phyloP scores from a whole-genome alignment of 1,140 invertebrate genomes.

The Planococcus citri region DNA sequence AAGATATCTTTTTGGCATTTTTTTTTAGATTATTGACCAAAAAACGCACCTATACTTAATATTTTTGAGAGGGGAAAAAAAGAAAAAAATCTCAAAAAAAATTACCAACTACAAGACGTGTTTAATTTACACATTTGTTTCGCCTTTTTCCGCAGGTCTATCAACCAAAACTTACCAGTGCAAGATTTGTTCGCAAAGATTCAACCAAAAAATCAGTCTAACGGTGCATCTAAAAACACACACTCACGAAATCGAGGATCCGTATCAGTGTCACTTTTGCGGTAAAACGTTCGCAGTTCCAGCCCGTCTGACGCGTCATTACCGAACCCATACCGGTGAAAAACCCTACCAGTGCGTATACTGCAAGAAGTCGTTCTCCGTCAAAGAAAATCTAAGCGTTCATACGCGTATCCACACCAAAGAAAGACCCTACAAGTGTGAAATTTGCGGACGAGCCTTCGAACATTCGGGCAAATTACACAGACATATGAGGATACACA shows the following conservation, averaged over 20 bases:
- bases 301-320: constrained; percentile 78
- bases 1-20: too few relatives aligned
- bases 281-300: constrained; percentile 83
- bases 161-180: constrained; percentile 36
- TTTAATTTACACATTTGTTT: too few relatives aligned
- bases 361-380: constrained; percentile 81
- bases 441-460: constrained; percentile 79
- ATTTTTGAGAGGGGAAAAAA: too few relatives aligned
- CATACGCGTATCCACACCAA: constrained; percentile 85
- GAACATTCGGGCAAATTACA: constrained; percentile 86
- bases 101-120: too few relatives aligned
- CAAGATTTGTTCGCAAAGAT: constrained; percentile 44
- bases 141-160: not conserved
- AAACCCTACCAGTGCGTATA: constrained; percentile 80
- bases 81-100: too few relatives aligned
- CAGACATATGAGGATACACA: constrained; percentile 84
- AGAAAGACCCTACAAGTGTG: constrained; percentile 72
- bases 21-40: too few relatives aligned
- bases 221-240: constrained; percentile 46
- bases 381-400: constrained; percentile 82
- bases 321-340: constrained; percentile 78
- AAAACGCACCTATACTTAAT: too few relatives aligned
- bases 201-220: constrained; percentile 44
- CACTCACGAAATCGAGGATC: constrained; percentile 48
- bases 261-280: constrained; percentile 80